Conservation (phyloP, 1,140 invertebrate species). For the Drosophila tropicalis region DNA sequence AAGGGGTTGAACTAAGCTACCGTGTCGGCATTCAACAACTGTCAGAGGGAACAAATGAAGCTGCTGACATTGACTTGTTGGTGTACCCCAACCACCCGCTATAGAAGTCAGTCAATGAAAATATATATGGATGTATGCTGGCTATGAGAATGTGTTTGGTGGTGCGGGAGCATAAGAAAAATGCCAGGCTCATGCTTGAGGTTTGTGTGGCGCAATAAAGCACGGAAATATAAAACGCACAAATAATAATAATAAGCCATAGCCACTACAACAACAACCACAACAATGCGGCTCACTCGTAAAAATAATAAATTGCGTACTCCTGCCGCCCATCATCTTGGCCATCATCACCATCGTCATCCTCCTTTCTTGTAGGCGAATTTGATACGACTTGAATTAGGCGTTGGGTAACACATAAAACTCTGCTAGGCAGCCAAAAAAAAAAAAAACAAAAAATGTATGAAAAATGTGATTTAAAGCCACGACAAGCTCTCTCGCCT, state of each 20-base stretch:
- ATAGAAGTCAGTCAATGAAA: slow-evolving; percentile 65
- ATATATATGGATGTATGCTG: slow-evolving; percentile 30
- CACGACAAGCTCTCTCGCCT: slow-evolving; percentile 29
- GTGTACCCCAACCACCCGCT: slow-evolving; percentile 15
- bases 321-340: slow-evolving; percentile 26
- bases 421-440: slow-evolving; percentile 37
- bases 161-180: neutral
- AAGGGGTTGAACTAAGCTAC: slow-evolving; percentile 25
- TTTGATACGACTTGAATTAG: slow-evolving; percentile 62
- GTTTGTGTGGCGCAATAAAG: slow-evolving; percentile 71
- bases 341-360: slow-evolving; percentile 23
- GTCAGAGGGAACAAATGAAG: slow-evolving; percentile 73
- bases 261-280: slow-evolving; percentile 55
- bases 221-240: slow-evolving; percentile 81
- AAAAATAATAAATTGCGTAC: slow-evolving; percentile 77
- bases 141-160: slow-evolving; percentile 18
- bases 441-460: slow-evolving; percentile 33
- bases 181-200: neutral
- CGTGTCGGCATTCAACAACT: slow-evolving; percentile 56
- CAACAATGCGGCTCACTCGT: slow-evolving; percentile 52
- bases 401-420: slow-evolving; percentile 57
- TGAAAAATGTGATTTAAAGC: slow-evolving; percentile 71
- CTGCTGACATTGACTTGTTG: slow-evolving; percentile 53
- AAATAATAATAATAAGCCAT: slow-evolving; percentile 80
- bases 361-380: slow-evolving; percentile 55